Evolutionary conservation across 2,797 vertebrate genomes (phyloP).

Genomic region (Hafferia zeledoni): DNA sequence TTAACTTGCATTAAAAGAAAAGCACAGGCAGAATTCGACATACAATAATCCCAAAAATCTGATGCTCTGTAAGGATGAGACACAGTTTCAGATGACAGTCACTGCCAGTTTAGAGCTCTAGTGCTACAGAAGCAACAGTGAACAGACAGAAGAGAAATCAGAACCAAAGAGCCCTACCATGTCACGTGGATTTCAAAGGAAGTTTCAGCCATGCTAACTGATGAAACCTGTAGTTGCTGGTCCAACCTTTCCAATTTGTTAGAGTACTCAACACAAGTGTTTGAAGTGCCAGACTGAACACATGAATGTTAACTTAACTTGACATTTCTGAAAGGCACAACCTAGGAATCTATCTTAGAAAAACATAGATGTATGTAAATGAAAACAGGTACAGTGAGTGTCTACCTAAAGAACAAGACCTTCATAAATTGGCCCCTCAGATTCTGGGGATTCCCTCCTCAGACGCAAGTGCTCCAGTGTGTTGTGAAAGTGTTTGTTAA

Average conservation of each 20-base stretch:
- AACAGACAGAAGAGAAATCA: slow-evolving; percentile 45
- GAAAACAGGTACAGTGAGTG: slow-evolving; percentile 31
- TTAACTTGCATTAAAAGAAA: slow-evolving; percentile 66
- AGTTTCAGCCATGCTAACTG: slow-evolving; percentile 71
- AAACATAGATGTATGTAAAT: slow-evolving; percentile 54
- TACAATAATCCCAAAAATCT: slow-evolving; percentile 66
- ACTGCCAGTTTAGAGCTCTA: slow-evolving; percentile 67
- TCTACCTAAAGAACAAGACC: slow-evolving; percentile 89
- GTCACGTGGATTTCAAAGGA: slow-evolving; percentile 52
- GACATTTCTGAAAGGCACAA: slow-evolving; percentile 82
- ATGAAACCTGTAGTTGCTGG: slow-evolving; percentile 62
- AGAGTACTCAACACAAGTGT: slow-evolving; percentile 70
- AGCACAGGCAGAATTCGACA: slow-evolving; percentile 71
- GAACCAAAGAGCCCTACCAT: slow-evolving; percentile 18
- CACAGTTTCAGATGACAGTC: slow-evolving; percentile 65
- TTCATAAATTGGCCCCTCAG: slow-evolving; percentile 94
- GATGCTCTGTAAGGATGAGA: slow-evolving; percentile 54
- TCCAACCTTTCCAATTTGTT: slow-evolving; percentile 69
- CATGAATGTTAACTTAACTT: slow-evolving; percentile 70
- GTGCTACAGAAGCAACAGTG: slow-evolving; percentile 64
- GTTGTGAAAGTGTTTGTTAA: slow-evolving; percentile 99
- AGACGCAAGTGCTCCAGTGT: slow-evolving; percentile 97
- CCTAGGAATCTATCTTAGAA: slow-evolving; percentile 76
- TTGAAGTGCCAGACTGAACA: slow-evolving; percentile 75
- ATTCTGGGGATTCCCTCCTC: slow-evolving; percentile 92